Percentiles rank a stretch among this genome's conserved stretches.
These are phyloP conservation scores for Caenorhabditis sp. DNA, from an alignment of 2,888 invertebrate genomes.

Conservation along the genomic window DNA sequence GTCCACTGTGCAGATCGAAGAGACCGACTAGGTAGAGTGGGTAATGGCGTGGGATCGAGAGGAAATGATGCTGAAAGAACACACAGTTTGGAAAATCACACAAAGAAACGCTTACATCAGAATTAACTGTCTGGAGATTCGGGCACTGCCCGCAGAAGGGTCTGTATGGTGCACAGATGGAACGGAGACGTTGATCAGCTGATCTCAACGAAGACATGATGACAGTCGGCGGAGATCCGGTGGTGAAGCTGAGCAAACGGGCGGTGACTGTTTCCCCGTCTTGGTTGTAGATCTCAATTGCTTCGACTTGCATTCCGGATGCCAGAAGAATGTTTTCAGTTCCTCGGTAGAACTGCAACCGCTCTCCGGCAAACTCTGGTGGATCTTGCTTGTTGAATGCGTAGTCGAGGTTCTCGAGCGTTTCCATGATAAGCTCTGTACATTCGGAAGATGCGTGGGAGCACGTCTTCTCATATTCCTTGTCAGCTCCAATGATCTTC, in stretches of 20 bases:
- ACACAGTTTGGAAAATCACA: not conserved
- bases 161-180: constrained; percentile 78
- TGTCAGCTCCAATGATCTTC: constrained; percentile 69
- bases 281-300: constrained; percentile 65
- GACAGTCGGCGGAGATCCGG: constrained; percentile 68
- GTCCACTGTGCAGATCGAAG: constrained; percentile 78
- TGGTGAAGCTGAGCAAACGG: constrained; percentile 67
- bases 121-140: constrained; percentile 69
- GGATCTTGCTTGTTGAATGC: constrained; percentile 75
- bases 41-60: constrained; percentile 78
- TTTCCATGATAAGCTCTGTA: constrained; percentile 71
- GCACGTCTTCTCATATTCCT: constrained; percentile 72
- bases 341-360: constrained; percentile 66
- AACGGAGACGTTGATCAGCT: constrained; percentile 71
- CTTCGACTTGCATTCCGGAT: constrained; percentile 75
- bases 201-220: constrained; percentile 65
- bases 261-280: constrained; percentile 54
- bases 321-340: constrained; percentile 66
- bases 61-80: constrained; percentile 73
- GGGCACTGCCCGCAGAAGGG: constrained; percentile 81
- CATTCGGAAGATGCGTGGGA: constrained; percentile 73
- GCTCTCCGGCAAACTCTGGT: constrained; percentile 68
- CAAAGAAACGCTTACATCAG: constrained; percentile 66
- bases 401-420: constrained; percentile 70
- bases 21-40: constrained; percentile 78